Evolutionary conservation across 1,140 invertebrate genomes (phyloP).

Genomic region (Hirudo medicinalis): DNA sequence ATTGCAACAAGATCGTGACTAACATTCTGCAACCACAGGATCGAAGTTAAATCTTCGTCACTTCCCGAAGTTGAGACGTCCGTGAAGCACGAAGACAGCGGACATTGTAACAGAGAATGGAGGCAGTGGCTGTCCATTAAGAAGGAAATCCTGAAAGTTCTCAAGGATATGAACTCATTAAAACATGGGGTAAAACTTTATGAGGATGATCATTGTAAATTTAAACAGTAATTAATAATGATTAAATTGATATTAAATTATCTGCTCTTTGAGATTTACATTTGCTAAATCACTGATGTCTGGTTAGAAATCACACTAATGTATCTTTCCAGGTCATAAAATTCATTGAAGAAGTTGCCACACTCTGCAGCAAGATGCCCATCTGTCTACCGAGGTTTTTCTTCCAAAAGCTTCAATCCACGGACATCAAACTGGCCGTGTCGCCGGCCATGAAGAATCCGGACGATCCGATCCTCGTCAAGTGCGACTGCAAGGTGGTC

Average conservation of each 20-base stretch:
- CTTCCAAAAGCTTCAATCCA: conserved; percentile 72
- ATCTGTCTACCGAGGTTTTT: conserved; percentile 68
- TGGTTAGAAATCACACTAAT: no score
- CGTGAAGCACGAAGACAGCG: background rate
- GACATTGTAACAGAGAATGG: background rate
- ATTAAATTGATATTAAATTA: no score
- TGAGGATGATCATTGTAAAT: background rate
- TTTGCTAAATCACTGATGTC: no score
- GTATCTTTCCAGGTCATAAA: conserved; percentile 51
- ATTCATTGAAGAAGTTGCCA: conserved; percentile 53
- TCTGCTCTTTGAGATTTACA: no score
- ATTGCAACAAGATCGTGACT: no score
- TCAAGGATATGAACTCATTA: conserved; percentile 1
- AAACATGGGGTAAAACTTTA: background rate
- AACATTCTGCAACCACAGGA: no score
- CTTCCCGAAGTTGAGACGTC: background rate
- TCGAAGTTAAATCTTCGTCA: no score
- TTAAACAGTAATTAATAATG: no score
- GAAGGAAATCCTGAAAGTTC: conserved; percentile 10
- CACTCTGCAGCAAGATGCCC: conserved; percentile 52
- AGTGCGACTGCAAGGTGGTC: background rate
- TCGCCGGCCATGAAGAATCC: conserved; percentile 58
- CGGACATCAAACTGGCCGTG: conserved; percentile 62
- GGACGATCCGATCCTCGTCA: background rate
- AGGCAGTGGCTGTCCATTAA: background rate